Evolutionary conservation across 2,113 vertebrate genomes (phyloP), one percentile per base, ranked within the genome.

Genomic region (Lipophrys pholis): DNA sequence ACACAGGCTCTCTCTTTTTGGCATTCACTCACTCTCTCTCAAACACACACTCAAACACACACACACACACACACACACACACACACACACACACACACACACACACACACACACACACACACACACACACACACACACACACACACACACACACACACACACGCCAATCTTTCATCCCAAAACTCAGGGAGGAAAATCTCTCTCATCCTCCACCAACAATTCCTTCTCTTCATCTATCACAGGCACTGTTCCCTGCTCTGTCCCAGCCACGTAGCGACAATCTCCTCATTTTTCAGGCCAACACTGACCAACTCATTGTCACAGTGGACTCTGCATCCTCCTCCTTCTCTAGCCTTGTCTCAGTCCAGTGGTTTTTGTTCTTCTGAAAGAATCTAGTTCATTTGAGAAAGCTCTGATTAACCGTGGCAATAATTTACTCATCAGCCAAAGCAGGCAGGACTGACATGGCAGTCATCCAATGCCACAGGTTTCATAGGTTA

Each of bases 1-100:
- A 84, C 77, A 59, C 92, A 92, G 92, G 76, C 90, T 71, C 64
- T 81, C 88, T 89, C 30, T 69, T 60, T 83, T 78, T 92, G 88
- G 89, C 90, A 89, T 81, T 82, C 69, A 46, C 59, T 80, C 72
- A 6, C 68, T 58, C 35, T 79, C 52, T 70, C 40, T 46, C 36
- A 59, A 30, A 30, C 21, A 30, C 21, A 30, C 51, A 69, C 59
- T 68, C 62, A 76, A 54, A 72, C 51, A 57, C 54, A 65, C 50
- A 74, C 60, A 73, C 62, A 73, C 49, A 57, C 69, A 65, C 40
- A 56, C 30, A 14, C 61, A 43, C 8, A 51, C 41, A 61, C 67
- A 75, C 41, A 75, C 54, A 72, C 45, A 66, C 76, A 59, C 46
- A 75, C 84, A 86, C 66, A 84, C 77, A 59, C 92, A 92, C 69